phyloP scores from a whole-genome alignment of 1,140 invertebrate species.

The Argopecten irradians region DNA sequence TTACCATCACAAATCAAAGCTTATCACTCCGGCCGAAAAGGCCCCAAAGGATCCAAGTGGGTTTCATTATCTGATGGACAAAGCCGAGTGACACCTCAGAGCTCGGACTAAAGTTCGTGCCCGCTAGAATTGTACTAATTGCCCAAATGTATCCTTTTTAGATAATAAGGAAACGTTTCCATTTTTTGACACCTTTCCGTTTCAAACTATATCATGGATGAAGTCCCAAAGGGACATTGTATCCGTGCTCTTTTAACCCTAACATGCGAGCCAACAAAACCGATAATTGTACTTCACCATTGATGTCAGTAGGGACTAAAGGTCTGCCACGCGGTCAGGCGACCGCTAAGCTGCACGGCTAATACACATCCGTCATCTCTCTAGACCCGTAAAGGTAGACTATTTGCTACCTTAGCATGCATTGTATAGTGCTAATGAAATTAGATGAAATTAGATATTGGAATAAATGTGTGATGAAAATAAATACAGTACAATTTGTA shows the following conservation, averaged over 20 bases:
- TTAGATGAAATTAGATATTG: too few relatives aligned
- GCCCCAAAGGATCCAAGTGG: neutral
- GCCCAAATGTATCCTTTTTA: conserved; percentile 21
- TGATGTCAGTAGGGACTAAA: neutral
- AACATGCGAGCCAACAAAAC: conserved; percentile 1
- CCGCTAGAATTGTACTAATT: neutral
- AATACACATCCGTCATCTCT: too few relatives aligned
- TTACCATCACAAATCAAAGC: neutral
- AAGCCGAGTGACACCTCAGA: neutral
- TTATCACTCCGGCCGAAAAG: neutral
- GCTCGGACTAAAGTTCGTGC: neutral
- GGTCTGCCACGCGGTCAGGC: neutral
- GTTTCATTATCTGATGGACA: conserved; percentile 9
- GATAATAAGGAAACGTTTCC: conserved; percentile 16
- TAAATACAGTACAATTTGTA: too few relatives aligned
- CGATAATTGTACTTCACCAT: conserved; percentile 10
- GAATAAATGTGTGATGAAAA: too few relatives aligned
- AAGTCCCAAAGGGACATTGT: neutral
- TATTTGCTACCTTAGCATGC: too few relatives aligned
- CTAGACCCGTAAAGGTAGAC: too few relatives aligned
- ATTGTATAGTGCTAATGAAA: too few relatives aligned
- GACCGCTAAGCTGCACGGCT: neutral
- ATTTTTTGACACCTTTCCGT: conserved; percentile 21
- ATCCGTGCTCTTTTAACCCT: neutral
- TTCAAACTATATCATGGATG: conserved; percentile 1